Evolutionary conservation across 2,888 invertebrate species (phyloP).

Genomic region (Tuta absoluta): DNA sequence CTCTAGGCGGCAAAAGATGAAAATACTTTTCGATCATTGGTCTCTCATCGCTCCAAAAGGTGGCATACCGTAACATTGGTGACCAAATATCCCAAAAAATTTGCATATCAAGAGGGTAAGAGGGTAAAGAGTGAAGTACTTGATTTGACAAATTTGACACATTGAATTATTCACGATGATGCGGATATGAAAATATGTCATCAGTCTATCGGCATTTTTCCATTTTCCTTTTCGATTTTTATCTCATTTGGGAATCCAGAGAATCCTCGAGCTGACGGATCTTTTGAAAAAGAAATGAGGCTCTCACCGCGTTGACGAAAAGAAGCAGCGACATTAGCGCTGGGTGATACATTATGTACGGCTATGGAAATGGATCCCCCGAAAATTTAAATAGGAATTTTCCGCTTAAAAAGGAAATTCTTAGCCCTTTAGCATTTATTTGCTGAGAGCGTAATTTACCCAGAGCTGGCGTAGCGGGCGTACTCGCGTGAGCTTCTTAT

Average conservation of each 20-base stretch:
- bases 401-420: conserved; percentile 38
- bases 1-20: background rate
- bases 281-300: conserved; percentile 31
- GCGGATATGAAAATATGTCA: conserved; percentile 6
- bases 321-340: conserved; percentile 26
- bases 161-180: background rate
- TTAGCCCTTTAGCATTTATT: conserved; percentile 56
- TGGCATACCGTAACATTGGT: conserved; percentile 1
- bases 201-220: conserved; percentile 10
- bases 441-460: conserved; percentile 67
- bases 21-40: background rate
- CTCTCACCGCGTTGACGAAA: conserved; percentile 27
- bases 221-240: conserved; percentile 8
- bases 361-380: conserved; percentile 23
- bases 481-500: conserved; percentile 78
- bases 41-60: conserved; percentile 13
- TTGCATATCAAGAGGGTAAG: conserved; percentile 6
- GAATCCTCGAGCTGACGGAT: conserved; percentile 8
- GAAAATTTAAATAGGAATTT: conserved; percentile 25
- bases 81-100: conserved; percentile 16
- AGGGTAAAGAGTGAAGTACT: conserved; percentile 13
- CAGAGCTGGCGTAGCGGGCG: conserved; percentile 45
- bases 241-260: conserved; percentile 23
- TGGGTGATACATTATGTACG: conserved; percentile 26
- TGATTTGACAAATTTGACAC: conserved; percentile 13